Evolutionary conservation across 1,140 invertebrate species (phyloP).

Genomic region (Helicoverpa zea): DNA sequence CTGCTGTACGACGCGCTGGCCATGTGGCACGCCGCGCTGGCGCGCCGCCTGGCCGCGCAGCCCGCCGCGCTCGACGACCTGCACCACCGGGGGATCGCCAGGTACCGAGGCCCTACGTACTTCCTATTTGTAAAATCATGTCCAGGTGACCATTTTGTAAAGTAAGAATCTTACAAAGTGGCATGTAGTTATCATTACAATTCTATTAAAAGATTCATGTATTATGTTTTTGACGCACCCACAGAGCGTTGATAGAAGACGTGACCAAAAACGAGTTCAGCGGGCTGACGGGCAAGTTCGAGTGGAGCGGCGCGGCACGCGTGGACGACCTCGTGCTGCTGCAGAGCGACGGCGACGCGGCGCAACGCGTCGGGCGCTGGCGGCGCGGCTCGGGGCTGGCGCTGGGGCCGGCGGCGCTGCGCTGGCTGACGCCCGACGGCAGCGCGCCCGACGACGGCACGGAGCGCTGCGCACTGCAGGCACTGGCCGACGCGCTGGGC

Average conservation of each 20-base stretch:
- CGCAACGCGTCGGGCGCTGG: slow-evolving; percentile 33
- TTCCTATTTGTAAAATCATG: too few relatives aligned
- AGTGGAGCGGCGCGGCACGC: slow-evolving; percentile 51
- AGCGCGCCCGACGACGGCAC: slow-evolving; percentile 90
- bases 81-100: slow-evolving; percentile 61
- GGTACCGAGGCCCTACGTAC: slow-evolving; percentile 48
- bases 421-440: slow-evolving; percentile 88
- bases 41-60: slow-evolving; percentile 48
- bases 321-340: slow-evolving; percentile 34
- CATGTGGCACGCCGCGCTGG: slow-evolving; percentile 67
- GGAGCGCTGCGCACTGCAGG: slow-evolving; percentile 88
- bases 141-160: too few relatives aligned
- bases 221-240: not conserved
- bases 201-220: not conserved
- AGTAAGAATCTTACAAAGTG: not conserved
- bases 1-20: slow-evolving; percentile 72
- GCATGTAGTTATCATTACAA: not conserved
- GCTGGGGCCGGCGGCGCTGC: slow-evolving; percentile 21
- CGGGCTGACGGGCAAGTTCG: slow-evolving; percentile 47
- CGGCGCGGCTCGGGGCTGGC: slow-evolving; percentile 13
- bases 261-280: slow-evolving; percentile 9
- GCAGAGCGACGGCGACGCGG: slow-evolving; percentile 56
- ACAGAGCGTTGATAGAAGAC: slow-evolving; percentile 46
- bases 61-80: slow-evolving; percentile 68
- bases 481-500: slow-evolving; percentile 89